Evolutionary conservation across 2,888 invertebrate species (phyloP).

Genomic region (Microctonus hyperodae): DNA sequence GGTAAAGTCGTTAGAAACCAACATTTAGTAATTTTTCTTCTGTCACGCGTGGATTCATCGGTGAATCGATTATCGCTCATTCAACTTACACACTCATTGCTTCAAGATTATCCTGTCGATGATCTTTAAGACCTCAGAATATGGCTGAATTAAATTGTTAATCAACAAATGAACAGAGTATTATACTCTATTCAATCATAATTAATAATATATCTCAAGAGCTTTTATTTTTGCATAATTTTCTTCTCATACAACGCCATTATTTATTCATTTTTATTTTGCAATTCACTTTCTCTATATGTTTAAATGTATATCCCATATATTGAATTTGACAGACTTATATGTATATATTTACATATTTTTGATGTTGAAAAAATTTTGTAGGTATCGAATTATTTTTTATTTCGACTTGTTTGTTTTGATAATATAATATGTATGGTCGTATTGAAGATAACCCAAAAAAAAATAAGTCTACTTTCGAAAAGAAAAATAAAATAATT

Average conservation of each 20-base stretch:
- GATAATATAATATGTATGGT: too few relatives aligned
- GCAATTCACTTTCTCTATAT: neutral
- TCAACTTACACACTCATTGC: neutral
- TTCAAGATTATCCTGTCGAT: conserved; percentile 7
- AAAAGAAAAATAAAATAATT: conserved; percentile 8
- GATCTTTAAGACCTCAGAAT: conserved; percentile 11
- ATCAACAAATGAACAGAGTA: neutral
- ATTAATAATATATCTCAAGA: neutral
- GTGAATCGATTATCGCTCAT: conserved; percentile 24
- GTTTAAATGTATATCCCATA: neutral
- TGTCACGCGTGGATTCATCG: conserved; percentile 26
- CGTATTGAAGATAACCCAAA: too few relatives aligned
- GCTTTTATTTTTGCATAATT: neutral
- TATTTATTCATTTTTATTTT: neutral
- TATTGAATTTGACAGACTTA: neutral
- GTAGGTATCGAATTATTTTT: too few relatives aligned
- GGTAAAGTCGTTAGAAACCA: conserved; percentile 24
- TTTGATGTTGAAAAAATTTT: neutral
- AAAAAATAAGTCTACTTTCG: neutral
- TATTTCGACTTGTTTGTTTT: too few relatives aligned
- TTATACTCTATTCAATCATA: conserved; percentile 7
- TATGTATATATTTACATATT: neutral
- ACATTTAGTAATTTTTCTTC: conserved; percentile 19
- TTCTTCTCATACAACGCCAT: neutral
- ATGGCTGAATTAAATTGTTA: neutral